A percentile compares a stretch with the other conserved stretches of the same genome.
These are phyloP conservation scores for Callyntrura guangdongensis DNA, from an alignment of 2,888 invertebrate genomes.

Conservation along the genomic window DNA sequence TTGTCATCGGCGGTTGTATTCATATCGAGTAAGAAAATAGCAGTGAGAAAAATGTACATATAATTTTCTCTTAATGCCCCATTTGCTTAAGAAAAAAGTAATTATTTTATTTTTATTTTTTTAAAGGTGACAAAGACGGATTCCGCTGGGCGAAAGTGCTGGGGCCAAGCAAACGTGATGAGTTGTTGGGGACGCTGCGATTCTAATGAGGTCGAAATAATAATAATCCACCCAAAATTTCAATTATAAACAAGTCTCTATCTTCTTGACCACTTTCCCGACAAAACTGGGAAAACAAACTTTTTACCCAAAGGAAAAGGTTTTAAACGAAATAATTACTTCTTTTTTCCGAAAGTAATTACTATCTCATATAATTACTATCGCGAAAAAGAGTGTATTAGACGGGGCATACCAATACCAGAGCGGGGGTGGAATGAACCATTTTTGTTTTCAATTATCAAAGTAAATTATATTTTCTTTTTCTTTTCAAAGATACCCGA, in stretches of 20 bases:
- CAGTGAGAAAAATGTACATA: background rate
- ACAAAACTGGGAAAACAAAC: too few species aligned
- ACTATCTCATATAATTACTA: too few species aligned
- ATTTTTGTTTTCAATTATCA: too few species aligned
- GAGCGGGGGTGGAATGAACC: background rate
- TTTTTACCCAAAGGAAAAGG: background rate
- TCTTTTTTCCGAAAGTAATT: too few species aligned
- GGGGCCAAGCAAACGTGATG: constrained; percentile 91
- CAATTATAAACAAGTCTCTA: too few species aligned
- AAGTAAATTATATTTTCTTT: too few species aligned
- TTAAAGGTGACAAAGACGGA: constrained; percentile 87
- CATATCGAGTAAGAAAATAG: constrained; percentile 88
- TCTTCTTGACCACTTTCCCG: too few species aligned
- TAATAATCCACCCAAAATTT: too few species aligned
- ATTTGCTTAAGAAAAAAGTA: too few species aligned
- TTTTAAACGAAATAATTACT: background rate
- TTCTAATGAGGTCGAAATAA: constrained; percentile 95
- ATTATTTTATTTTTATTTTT: constrained; percentile 1
- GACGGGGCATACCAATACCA: background rate
- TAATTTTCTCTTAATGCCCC: constrained; percentile 20
- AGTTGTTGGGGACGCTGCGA: constrained; percentile 94
- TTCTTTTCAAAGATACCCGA: constrained; percentile 90
- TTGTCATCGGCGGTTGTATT: constrained; percentile 90
- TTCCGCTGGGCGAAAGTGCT: constrained; percentile 90
- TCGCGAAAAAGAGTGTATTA: too few species aligned